Evolutionary conservation across 2,888 invertebrate genomes (phyloP).

Genomic region (Agrypnus murinus): DNA sequence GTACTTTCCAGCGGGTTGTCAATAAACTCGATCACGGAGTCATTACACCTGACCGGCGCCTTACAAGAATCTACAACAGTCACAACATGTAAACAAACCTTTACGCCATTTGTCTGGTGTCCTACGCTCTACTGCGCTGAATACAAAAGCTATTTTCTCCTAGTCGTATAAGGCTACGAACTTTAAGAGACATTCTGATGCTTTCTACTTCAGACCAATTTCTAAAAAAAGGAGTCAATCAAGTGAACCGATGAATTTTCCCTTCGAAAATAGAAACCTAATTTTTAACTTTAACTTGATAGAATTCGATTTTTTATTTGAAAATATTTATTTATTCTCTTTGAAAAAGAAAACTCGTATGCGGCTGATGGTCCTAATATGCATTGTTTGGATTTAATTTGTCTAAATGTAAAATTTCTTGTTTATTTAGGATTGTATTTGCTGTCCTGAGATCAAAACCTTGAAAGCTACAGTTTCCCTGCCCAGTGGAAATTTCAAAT

Average conservation of each 20-base stretch:
- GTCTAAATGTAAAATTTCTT: constrained; percentile 41
- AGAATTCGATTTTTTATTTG: not conserved
- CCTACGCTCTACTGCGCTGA: constrained; percentile 26
- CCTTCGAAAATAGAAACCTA: not conserved
- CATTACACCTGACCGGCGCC: constrained; percentile 37
- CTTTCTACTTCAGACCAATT: constrained; percentile 3
- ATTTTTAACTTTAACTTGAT: constrained; percentile 10
- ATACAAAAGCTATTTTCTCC: constrained; percentile 13
- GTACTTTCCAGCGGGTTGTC: not conserved
- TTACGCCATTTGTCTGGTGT: constrained; percentile 21
- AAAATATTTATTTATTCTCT: constrained; percentile 1
- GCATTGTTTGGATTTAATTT: constrained; percentile 46
- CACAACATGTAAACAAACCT: constrained; percentile 40
- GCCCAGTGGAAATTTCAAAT: constrained; percentile 28
- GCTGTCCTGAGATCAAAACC: constrained; percentile 34
- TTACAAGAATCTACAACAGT: constrained; percentile 20
- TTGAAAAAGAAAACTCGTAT: constrained; percentile 3
- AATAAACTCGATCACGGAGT: constrained; percentile 13
- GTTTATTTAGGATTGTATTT: constrained; percentile 45
- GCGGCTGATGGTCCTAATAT: constrained; percentile 17
- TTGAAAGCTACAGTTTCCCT: constrained; percentile 5
- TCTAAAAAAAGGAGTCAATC: constrained; percentile 24
- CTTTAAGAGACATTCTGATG: not conserved
- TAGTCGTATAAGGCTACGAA: constrained; percentile 2
- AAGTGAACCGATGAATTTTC: constrained; percentile 9